Base-by-base conservation (phyloP, 1,140 invertebrate species). In the Bilobella aurantiaca region DNA sequence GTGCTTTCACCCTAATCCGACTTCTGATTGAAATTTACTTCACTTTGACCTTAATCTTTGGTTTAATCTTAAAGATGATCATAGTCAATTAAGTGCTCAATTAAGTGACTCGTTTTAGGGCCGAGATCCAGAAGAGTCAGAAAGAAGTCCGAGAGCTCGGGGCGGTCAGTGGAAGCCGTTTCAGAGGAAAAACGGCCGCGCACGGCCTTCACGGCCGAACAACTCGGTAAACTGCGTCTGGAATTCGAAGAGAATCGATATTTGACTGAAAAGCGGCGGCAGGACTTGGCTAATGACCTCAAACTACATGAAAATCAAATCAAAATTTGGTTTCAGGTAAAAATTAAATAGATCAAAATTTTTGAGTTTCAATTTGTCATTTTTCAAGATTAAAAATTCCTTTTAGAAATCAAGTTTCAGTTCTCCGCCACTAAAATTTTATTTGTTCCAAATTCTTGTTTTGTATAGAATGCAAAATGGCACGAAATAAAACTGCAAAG, bases 221-320 rank as follows among this genome's bases (percentile, higher is more conserved):
- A 99, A 78, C 80, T 99, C 71, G 85, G 89, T 1, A 84, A 91
- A 72, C 79, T 99, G 63, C 96, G 96, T 74, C 84, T 88, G 73
- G 96, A 99, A 78, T 99, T 99, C 78, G 84, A 88, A 29, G 90
- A 95, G 74, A 98, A 94, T 82, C 85, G 90, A 72, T 99, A 99
- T 80, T 82, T 99, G 69, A 98, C 92, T 0, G 96, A 98, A 75
- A 83, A 91, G 64, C 80, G 96, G 74, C 82, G 96, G 67, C 92
- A 95, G 77, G 86, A 92, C 68, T 81, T 99, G 61, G 93, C 95
- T 12, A 82, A 86, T 14, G 93, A 98, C 75, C 81, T 99, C 30
- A 89, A 89, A 18, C 80, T 99, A n/a, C 96, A 97, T 75, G 96
- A 99, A 76, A 92, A 92, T 0, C 96, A 99, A 78, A 98, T 99